Percentiles rank a stretch among this genome's conserved stretches.
Evolutionary conservation across 2,888 invertebrate genomes (phyloP).

Genomic region (Leptopilina syphax): DNA sequence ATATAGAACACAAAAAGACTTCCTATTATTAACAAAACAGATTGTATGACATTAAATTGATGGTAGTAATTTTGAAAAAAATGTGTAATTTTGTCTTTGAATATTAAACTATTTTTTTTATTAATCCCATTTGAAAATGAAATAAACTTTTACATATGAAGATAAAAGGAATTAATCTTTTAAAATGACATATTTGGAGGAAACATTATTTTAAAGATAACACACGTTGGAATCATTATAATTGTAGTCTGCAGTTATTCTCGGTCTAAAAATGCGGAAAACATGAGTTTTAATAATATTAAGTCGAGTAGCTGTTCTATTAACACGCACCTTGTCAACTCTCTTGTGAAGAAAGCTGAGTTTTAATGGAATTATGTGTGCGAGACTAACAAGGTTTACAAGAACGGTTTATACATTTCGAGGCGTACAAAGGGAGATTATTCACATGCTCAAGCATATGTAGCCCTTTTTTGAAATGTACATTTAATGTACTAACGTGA

Average conservation of each 20-base stretch:
- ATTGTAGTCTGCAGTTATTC: conserved; percentile 32
- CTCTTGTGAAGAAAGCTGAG: conserved; percentile 44
- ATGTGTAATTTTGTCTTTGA: too few relatives aligned
- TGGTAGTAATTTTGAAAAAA: neutral
- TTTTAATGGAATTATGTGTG: conserved; percentile 53
- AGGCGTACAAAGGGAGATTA: conserved; percentile 16
- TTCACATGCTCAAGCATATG: conserved; percentile 5
- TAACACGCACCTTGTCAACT: conserved; percentile 29
- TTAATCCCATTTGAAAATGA: neutral
- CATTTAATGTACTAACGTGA: too few relatives aligned
- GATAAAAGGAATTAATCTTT: neutral
- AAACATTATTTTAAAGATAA: neutral
- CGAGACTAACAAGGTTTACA: conserved; percentile 50
- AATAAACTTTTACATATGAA: neutral
- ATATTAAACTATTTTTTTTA: too few relatives aligned
- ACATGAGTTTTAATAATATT: conserved; percentile 36
- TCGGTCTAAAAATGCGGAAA: conserved; percentile 26
- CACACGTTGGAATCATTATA: neutral
- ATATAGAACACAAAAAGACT: neutral
- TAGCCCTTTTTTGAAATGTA: neutral
- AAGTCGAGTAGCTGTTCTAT: conserved; percentile 21
- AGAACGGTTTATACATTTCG: conserved; percentile 41
- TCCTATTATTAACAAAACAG: conserved; percentile 4
- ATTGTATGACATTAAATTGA: neutral
- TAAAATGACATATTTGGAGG: neutral